Conservation (phyloP, 2,797 vertebrate genomes). For the Aythya fuligula region DNA sequence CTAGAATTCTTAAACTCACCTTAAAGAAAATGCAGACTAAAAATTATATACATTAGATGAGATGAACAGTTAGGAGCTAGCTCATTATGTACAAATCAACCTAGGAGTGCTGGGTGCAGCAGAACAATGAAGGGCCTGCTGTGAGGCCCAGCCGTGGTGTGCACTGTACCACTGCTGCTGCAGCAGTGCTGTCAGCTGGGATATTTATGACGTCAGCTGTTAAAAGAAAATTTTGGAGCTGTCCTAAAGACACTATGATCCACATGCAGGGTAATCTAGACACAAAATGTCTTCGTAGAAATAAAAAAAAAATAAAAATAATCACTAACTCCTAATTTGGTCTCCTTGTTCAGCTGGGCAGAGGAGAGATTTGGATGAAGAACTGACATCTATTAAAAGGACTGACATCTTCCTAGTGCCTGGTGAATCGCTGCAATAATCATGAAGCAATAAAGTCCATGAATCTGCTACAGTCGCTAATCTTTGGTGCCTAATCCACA, state of each 20-base stretch:
- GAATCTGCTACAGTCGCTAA: constrained; percentile 36
- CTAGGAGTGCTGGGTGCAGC: background rate
- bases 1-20: background rate
- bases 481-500: background rate
- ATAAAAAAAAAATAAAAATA: background rate
- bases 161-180: background rate
- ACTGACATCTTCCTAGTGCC: background rate
- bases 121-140: background rate
- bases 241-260: background rate
- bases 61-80: background rate
- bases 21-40: background rate
- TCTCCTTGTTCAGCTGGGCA: background rate
- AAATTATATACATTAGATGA: background rate
- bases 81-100: background rate
- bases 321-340: background rate
- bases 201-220: background rate
- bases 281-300: background rate
- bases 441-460: background rate
- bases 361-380: background rate
- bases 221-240: background rate
- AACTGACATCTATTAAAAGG: background rate
- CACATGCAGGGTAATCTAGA: background rate
- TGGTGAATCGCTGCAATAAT: background rate
- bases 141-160: background rate
- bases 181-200: background rate